phyloP scores from a whole-genome alignment of 2,888 invertebrate genomes.

The Sinopyrophorus schimmeli region DNA sequence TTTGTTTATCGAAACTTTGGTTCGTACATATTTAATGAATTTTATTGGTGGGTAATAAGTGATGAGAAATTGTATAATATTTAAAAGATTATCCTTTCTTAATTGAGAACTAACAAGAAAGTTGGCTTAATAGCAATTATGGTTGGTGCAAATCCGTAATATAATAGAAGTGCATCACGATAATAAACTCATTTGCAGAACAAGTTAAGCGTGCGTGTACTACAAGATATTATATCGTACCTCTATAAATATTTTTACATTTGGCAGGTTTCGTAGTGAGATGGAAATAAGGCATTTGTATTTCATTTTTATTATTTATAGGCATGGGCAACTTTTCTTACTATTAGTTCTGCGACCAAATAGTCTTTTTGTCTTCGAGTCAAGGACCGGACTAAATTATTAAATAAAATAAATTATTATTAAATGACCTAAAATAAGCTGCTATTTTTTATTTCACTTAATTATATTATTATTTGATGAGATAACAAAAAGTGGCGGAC shows the following conservation, averaged over 20 bases:
- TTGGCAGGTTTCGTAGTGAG: conserved; percentile 11
- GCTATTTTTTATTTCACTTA: too few relatives aligned
- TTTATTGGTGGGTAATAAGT: too few relatives aligned
- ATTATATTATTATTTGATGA: too few relatives aligned
- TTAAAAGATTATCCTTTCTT: conserved; percentile 28
- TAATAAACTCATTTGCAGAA: conserved; percentile 29
- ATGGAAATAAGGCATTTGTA: neutral
- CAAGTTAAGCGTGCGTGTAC: conserved; percentile 28
- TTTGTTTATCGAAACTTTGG: too few relatives aligned
- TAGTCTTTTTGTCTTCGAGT: too few relatives aligned
- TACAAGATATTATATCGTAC: conserved; percentile 22
- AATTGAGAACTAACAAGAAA: conserved; percentile 27
- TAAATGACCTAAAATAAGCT: too few relatives aligned
- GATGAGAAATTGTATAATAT: conserved; percentile 18
- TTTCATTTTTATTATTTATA: conserved; percentile 2
- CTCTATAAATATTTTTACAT: conserved; percentile 13
- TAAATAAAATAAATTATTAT: too few relatives aligned
- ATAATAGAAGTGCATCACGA: conserved; percentile 28
- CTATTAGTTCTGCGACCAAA: too few relatives aligned
- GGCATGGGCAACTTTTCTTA: too few relatives aligned
- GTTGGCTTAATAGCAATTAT: conserved; percentile 25
- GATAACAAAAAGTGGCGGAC: too few relatives aligned
- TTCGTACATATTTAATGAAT: too few relatives aligned
- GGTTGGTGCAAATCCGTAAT: conserved; percentile 21
- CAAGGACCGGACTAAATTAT: too few relatives aligned